A percentile compares a stretch with the other conserved stretches of the same genome.
phyloP scores from a whole-genome alignment of 2,113 vertebrate genomes.

The Progne subis region DNA sequence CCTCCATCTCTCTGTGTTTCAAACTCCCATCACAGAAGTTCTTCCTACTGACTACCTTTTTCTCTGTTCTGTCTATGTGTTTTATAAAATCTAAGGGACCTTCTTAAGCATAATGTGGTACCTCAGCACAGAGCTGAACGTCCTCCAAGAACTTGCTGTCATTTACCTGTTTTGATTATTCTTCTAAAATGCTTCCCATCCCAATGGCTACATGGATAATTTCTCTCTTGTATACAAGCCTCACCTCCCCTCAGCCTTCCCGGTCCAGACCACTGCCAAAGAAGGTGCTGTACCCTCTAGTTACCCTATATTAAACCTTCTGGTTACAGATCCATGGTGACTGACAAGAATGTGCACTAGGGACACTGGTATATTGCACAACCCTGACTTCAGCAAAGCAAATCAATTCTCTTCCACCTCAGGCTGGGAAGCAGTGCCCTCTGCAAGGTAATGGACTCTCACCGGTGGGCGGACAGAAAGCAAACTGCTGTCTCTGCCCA shows the following conservation, averaged over 20 bases:
- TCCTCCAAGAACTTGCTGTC: neutral
- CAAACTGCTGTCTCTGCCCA: neutral
- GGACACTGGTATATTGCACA: neutral
- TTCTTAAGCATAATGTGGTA: neutral
- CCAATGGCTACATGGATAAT: neutral
- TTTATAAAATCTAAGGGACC: neutral
- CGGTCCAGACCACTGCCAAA: fast-evolving
- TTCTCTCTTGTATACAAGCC: neutral
- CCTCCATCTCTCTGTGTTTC: neutral
- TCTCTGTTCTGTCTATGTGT: neutral
- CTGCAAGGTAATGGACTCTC: neutral
- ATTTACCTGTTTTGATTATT: neutral
- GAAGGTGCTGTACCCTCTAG: neutral
- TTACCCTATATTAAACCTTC: neutral
- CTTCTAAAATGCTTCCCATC: neutral
- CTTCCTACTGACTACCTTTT: neutral
- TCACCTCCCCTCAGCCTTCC: neutral
- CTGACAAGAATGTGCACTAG: neutral
- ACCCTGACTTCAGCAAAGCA: neutral
- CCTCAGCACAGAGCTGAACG: neutral
- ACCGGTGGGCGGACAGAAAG: neutral
- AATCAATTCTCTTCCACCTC: neutral
- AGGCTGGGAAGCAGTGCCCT: neutral
- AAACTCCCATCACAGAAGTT: neutral
- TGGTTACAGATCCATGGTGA: neutral